A percentile compares a stretch with the other conserved stretches of the same genome.
Evolutionary conservation across 2,888 invertebrate species (phyloP).

Genomic region (Tenodera sinensis): DNA sequence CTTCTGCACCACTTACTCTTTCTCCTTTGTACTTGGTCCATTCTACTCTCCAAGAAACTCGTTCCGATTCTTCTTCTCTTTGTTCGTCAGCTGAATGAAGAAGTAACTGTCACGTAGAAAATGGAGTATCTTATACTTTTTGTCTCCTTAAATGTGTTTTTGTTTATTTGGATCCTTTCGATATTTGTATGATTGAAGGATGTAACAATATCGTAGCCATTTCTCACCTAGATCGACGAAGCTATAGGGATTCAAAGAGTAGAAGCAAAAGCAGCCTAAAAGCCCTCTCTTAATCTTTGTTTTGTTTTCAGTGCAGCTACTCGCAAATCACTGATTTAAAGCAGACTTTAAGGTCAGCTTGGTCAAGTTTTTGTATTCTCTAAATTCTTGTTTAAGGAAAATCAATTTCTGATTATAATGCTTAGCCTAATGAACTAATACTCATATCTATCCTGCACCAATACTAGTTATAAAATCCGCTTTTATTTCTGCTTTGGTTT

Average conservation of each 20-base stretch:
- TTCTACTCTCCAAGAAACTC: not conserved
- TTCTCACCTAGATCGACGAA: not conserved
- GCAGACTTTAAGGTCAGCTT: too few relatives aligned
- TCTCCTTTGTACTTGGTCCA: slow-evolving; percentile 8
- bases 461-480: too few relatives aligned
- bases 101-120: slow-evolving; percentile 12
- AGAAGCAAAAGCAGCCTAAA: not conserved
- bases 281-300: too few relatives aligned
- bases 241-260: not conserved
- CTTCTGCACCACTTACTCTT: slow-evolving; percentile 14
- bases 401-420: too few relatives aligned
- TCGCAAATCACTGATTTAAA: too few relatives aligned
- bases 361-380: too few relatives aligned
- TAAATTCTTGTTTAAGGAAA: too few relatives aligned
- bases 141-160: slow-evolving; percentile 7
- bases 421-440: too few relatives aligned
- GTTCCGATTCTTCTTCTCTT: slow-evolving; percentile 6
- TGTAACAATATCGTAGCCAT: not conserved
- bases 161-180: not conserved
- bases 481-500: too few relatives aligned
- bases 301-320: too few relatives aligned
- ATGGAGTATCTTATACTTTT: not conserved
- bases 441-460: too few relatives aligned
- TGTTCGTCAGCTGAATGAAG: slow-evolving; percentile 14
- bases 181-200: not conserved